Evolutionary conservation across 92 coral and sea anemone species (phyloP).

Genomic region (Epizoanthus ramosus): DNA sequence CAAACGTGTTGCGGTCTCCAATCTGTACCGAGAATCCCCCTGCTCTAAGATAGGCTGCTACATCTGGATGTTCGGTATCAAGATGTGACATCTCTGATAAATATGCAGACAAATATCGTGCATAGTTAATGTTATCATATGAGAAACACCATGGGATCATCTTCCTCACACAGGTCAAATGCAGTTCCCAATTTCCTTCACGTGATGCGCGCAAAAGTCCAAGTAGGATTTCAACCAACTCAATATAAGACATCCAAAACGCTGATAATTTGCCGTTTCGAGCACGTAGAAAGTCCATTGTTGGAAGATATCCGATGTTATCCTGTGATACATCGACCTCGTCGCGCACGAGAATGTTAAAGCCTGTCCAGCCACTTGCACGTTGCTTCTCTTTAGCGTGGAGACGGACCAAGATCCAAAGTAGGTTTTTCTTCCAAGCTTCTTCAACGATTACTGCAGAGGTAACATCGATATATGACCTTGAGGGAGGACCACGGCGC

Average conservation of each 20-base stretch:
- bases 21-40: conserved; percentile 60
- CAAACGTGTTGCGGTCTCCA: conserved; percentile 38
- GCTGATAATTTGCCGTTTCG: conserved; percentile 42
- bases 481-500: conserved; percentile 53
- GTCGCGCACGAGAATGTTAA: conserved; percentile 49
- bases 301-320: conserved; percentile 64
- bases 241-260: conserved; percentile 43
- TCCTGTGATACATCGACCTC: conserved; percentile 30
- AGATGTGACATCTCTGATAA: conserved; percentile 54
- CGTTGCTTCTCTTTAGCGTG: conserved; percentile 57
- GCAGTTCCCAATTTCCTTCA: conserved; percentile 58
- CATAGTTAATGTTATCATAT: conserved; percentile 52
- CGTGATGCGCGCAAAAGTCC: conserved; percentile 52
- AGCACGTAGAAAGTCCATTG: too few species aligned
- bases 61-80: conserved; percentile 54
- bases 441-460: conserved; percentile 34
- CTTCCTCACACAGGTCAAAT: conserved; percentile 43
- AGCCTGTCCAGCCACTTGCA: conserved; percentile 71
- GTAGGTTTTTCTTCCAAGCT: conserved; percentile 46
- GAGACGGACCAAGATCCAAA: conserved; percentile 53
- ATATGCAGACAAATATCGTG: conserved; percentile 49
- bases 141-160: conserved; percentile 62
- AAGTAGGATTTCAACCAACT: conserved; percentile 44
- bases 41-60: conserved; percentile 41
- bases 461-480: conserved; percentile 47